Evolutionary conservation across 2,113 vertebrate genomes (phyloP).

Genomic region (Grammomys surdaster): DNA sequence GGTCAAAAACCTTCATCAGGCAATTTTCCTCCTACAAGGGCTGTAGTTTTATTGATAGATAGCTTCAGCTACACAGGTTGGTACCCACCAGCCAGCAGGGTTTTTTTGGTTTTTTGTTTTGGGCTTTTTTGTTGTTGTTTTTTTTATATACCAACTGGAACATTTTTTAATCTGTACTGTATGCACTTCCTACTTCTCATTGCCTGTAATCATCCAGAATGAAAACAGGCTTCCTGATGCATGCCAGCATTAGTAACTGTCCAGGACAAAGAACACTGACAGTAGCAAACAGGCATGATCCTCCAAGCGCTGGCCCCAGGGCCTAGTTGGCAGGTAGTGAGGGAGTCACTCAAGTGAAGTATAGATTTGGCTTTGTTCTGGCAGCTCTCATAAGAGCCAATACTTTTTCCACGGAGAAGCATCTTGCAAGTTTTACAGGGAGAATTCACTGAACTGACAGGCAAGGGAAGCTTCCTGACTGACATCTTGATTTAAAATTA

Average conservation of each 20-base stretch:
- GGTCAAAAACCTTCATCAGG: slow-evolving; percentile 66
- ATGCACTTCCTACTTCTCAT: slow-evolving; percentile 59
- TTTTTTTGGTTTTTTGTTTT: neutral
- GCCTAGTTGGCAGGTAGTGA: neutral
- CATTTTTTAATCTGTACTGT: slow-evolving; percentile 66
- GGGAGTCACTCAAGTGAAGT: neutral
- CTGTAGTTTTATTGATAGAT: slow-evolving; percentile 64
- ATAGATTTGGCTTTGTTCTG: neutral
- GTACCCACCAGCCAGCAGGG: slow-evolving; percentile 45
- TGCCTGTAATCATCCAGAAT: slow-evolving; percentile 43
- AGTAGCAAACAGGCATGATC: neutral
- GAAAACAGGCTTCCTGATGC: slow-evolving; percentile 7
- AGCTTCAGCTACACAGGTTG: slow-evolving; percentile 33
- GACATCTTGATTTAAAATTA: slow-evolving; percentile 73
- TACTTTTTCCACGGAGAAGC: slow-evolving; percentile 15
- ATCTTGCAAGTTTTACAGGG: slow-evolving; percentile 43
- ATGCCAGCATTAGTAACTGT: neutral
- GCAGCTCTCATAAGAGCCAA: neutral
- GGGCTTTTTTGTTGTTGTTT: neutral
- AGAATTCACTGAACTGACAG: slow-evolving; percentile 66
- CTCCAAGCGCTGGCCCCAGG: neutral
- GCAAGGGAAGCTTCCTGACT: slow-evolving; percentile 62
- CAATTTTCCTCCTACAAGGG: slow-evolving; percentile 73
- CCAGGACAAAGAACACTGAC: slow-evolving; percentile 7
- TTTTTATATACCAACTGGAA: slow-evolving; percentile 64